Evolutionary conservation across 2,888 invertebrate species (phyloP), one percentile per base, ranked within the genome.

Genomic region (Agelastica alni): DNA sequence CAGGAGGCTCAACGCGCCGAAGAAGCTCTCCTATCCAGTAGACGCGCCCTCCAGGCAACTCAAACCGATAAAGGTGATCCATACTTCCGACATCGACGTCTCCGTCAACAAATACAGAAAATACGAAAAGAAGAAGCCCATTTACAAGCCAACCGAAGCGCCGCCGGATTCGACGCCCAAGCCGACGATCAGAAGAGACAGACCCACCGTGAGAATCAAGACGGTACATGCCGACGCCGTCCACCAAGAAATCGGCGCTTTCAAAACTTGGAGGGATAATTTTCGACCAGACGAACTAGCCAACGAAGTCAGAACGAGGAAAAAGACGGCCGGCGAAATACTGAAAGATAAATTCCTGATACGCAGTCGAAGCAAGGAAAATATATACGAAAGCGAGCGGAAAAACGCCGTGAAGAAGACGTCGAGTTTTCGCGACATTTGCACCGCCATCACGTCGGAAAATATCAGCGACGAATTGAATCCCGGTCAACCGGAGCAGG

Each of bases 61-160:
- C 1, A 83, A 87, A 46, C 89, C 90, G 1, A 85, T 88, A 43
- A 83, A 85, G 62, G 88, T 91, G 59, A 89, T 91, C 59, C 90
- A 91, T 73, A 91, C 92, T 2, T 89, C 90, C 20, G 90, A 91
- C 71, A 93, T 93, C 62, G 92, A 93, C 73, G 91, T 93, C 0
- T 88, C 90, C 0, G 83, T 83, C 58, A 82, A 86, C 58, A 82
- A 80, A 65, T 87, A 85, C 68, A 76, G 78, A 30, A 74, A 71
- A 53, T 72, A 67, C 53, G 70, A 78, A 60, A 75, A 54, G 51
- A 55, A 60, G 26, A n/a, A 17, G 1, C 36, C 13, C 6, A 54
- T 37, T 28, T 48, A 5, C 51, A 56, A 32, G 18, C 28, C 12
- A 18, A 34, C 32, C 2, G 60, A 60, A 12, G 22, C n/a, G 80